Percentiles rank a stretch among this genome's conserved stretches.
Evolutionary conservation across 1,140 invertebrate species (phyloP).

Genomic region (Drosophila elegans): DNA sequence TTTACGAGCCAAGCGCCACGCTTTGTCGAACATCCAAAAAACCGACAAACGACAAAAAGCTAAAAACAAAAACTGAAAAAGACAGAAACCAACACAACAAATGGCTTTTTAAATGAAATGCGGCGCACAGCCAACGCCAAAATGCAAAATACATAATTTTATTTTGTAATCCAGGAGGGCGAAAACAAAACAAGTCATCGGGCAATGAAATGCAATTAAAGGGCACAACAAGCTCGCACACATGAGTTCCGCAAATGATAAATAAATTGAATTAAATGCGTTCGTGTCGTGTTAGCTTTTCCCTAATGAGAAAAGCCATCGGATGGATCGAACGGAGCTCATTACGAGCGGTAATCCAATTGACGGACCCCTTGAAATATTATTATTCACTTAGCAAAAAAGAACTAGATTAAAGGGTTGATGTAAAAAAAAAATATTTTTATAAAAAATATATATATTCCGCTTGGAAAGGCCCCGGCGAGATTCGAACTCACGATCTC

Average conservation of each 20-base stretch:
- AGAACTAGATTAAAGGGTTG: conserved; percentile 33
- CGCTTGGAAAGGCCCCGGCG: conserved; percentile 85
- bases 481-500: conserved; percentile 88
- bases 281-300: conserved; percentile 35
- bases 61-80: conserved; percentile 19
- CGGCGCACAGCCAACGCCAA: conserved; percentile 22
- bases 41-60: conserved; percentile 14
- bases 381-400: conserved; percentile 20
- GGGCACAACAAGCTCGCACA: conserved; percentile 18
- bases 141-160: conserved; percentile 65
- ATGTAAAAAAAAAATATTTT: not conserved
- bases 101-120: conserved; percentile 54
- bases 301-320: conserved; percentile 35
- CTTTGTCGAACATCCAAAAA: conserved; percentile 65
- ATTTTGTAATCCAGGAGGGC: conserved; percentile 55
- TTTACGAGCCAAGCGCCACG: conserved; percentile 67
- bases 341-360: conserved; percentile 48
- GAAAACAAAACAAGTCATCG: conserved; percentile 48
- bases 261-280: conserved; percentile 62
- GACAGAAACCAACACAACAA: conserved; percentile 26
- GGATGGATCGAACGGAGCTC: conserved; percentile 30
- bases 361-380: conserved; percentile 17
- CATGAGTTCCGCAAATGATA: conserved; percentile 41
- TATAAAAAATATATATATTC: conserved; percentile 2
- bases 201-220: conserved; percentile 60